phyloP scores from a whole-genome alignment of 1,140 invertebrate species.

The Aricia agestis region DNA sequence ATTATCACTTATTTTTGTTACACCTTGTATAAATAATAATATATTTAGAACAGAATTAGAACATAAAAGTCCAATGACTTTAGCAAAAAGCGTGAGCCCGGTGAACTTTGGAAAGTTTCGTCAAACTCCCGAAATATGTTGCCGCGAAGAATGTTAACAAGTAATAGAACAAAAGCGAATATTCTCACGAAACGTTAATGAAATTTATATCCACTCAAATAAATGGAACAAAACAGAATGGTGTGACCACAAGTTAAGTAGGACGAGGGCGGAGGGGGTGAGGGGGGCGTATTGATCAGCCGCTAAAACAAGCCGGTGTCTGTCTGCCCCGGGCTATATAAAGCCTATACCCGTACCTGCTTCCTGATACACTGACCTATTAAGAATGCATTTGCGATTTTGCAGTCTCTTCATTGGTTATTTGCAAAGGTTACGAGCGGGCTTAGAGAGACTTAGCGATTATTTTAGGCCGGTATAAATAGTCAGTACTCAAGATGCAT shows the following conservation, averaged over 20 bases:
- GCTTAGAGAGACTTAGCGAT: too few species aligned
- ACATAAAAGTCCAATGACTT: too few species aligned
- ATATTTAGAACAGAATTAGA: too few species aligned
- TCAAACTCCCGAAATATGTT: background rate
- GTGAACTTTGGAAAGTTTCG: background rate
- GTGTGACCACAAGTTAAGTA: conserved; percentile 25
- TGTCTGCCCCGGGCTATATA: conserved; percentile 20
- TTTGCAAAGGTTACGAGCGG: too few species aligned
- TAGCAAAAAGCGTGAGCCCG: background rate
- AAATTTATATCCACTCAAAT: conserved; percentile 21
- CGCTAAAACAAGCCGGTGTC: conserved; percentile 22
- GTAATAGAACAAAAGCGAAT: conserved; percentile 24
- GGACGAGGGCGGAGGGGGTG: conserved; percentile 17
- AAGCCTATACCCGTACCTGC: conserved; percentile 13
- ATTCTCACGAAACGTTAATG: conserved; percentile 27
- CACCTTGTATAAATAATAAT: too few species aligned
- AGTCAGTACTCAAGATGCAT: too few species aligned
- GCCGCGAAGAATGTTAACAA: conserved; percentile 12
- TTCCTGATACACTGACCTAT: conserved; percentile 18
- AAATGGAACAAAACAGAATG: conserved; percentile 22
- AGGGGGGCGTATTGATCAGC: conserved; percentile 19
- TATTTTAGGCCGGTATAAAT: too few species aligned
- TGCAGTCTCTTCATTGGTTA: background rate
- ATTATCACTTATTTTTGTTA: too few species aligned
- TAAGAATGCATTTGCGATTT: conserved; percentile 2